These are phyloP conservation scores for crab-eating macaque (Macaca fascicularis) DNA, from an alignment of 2,113 vertebrate genomes.

Conservation along the genomic window T2T-MFA8v1.1 NC_088380.1:69430501-69431000, in stretches of 20 bases:
- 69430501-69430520: neutral
- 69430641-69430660: neutral
- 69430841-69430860: neutral
- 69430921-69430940: too few species aligned
- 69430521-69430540: neutral
- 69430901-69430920: too few species aligned
- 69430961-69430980: too few species aligned
- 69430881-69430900: too few species aligned
- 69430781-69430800: neutral
- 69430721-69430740: neutral
- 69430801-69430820: neutral
- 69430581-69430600: neutral
- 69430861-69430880: too few species aligned
- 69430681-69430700: neutral
- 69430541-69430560: neutral
- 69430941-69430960: too few species aligned
- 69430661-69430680: neutral
- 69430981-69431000: too few species aligned
- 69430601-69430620: neutral
- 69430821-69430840: slow-evolving; percentile 11
- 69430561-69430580: neutral
- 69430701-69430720: neutral
- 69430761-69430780: neutral
- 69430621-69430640: neutral
- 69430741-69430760: neutral